Evolutionary conservation across 64 coral and sea anemone genomes (phyloP).

Genomic region (Astreopora myriophthalma): DNA sequence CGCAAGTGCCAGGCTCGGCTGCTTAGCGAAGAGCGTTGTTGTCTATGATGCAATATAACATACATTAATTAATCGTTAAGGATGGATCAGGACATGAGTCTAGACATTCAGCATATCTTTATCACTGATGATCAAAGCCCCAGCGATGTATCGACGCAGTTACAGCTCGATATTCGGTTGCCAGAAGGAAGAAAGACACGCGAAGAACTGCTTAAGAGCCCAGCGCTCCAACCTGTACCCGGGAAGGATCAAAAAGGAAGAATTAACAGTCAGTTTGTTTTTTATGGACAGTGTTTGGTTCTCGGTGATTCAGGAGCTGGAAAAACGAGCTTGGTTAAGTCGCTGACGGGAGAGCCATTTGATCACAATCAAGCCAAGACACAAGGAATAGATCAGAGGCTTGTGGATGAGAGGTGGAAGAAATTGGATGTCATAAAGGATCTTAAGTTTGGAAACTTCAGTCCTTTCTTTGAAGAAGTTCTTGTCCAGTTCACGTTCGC

Average conservation of each 20-base stretch:
- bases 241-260: background rate
- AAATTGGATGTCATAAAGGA: background rate
- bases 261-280: conserved; percentile 14
- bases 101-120: background rate
- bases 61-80: background rate
- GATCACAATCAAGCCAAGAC: conserved; percentile 33
- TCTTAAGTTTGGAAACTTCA: conserved; percentile 53
- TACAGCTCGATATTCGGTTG: background rate
- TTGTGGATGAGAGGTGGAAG: conserved; percentile 46
- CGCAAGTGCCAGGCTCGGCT: too few relatives aligned
- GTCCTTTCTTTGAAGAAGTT: conserved; percentile 2
- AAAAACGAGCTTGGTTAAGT: conserved; percentile 56
- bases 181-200: background rate
- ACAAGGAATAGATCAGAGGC: conserved; percentile 37
- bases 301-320: conserved; percentile 53
- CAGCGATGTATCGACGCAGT: background rate
- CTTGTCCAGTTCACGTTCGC: background rate
- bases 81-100: background rate
- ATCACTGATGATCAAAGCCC: background rate
- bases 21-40: too few relatives aligned
- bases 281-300: conserved; percentile 52
- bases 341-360: conserved; percentile 52
- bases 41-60: background rate
- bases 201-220: background rate
- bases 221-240: background rate